Evolutionary conservation across 2,113 vertebrate genomes (phyloP), one percentile per base, ranked within the genome.

Genomic region (Rhinoptilus africanus): DNA sequence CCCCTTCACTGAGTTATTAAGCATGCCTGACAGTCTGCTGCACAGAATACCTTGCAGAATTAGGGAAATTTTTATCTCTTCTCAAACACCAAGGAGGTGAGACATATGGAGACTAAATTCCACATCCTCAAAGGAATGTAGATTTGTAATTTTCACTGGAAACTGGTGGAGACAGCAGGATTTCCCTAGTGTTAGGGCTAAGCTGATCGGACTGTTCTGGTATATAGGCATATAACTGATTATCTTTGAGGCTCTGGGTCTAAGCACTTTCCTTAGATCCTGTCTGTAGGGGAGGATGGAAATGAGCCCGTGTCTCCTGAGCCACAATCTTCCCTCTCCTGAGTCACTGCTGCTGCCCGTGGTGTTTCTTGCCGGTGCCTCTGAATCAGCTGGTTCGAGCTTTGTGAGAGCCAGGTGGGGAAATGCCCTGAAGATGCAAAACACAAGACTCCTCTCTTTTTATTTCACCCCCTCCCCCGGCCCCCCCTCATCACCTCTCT

Each of bases 171-270:
- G 94, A 92, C 91, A 91, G 80, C 47, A 60, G 86, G 56, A 94
- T 91, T 92, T 91, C 93, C 84, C 77, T 82, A 87, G 48, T 69
- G 86, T 91, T 91, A 64, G 68, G 86, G 87, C 91, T 95, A 95
- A 96, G 89, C 93, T 93, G 96, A 93, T 93, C 91, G 94, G 94
- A 87, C 89, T 97, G 91, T 96, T 85, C 94, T 95, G 48, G 95
- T 95, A 45, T 73, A 95, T 56, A 57, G 53, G 93, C 73, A 89
- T 91, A 84, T 91, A 95, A 96, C 88, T 93, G 96, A 96, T 92
- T 95, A 77, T 93, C 66, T 83, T 75, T 45, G 67, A 96, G 54
- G 71, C 85, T 88, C 45, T 88, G 72, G 51, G 59, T 79, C 50
- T 92, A 50, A 83, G 50, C 45, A 10, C 73, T 89, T 96, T 85